Evolutionary conservation across 2,113 vertebrate species (phyloP).

Genomic region (Sclerurus mexicanus): DNA sequence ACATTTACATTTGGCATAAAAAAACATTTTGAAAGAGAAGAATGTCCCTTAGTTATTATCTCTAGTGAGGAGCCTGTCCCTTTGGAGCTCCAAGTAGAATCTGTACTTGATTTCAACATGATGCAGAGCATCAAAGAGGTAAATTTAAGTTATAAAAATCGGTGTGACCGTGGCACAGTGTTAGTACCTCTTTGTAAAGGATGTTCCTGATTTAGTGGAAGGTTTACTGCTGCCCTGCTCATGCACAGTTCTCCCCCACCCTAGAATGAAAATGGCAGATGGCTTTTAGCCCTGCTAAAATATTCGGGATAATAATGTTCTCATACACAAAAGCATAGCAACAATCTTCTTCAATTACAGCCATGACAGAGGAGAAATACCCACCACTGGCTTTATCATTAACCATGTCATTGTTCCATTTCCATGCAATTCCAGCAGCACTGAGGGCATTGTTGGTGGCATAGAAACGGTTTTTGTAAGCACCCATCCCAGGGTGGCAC

Average conservation of each 20-base stretch:
- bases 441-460: slow-evolving; percentile 5
- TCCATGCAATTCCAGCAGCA: background rate
- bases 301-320: background rate
- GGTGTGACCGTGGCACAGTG: background rate
- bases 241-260: background rate
- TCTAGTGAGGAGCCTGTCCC: background rate
- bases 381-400: background rate
- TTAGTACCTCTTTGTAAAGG: background rate
- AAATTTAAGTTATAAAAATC: background rate
- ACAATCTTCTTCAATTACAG: background rate
- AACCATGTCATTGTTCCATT: background rate
- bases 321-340: background rate
- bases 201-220: background rate
- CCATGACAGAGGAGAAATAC: background rate
- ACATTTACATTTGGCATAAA: background rate
- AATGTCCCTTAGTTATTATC: background rate
- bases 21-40: background rate
- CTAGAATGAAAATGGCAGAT: background rate
- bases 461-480: slow-evolving; percentile 25
- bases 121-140: background rate
- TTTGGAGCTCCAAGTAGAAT: background rate
- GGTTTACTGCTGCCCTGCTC: background rate
- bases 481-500: background rate
- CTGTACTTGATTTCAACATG: background rate
- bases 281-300: background rate